A percentile compares a stretch with the other conserved stretches of the same genome.
phyloP scores from a whole-genome alignment of 2,797 vertebrate species.

The Danio kyathit region DNA sequence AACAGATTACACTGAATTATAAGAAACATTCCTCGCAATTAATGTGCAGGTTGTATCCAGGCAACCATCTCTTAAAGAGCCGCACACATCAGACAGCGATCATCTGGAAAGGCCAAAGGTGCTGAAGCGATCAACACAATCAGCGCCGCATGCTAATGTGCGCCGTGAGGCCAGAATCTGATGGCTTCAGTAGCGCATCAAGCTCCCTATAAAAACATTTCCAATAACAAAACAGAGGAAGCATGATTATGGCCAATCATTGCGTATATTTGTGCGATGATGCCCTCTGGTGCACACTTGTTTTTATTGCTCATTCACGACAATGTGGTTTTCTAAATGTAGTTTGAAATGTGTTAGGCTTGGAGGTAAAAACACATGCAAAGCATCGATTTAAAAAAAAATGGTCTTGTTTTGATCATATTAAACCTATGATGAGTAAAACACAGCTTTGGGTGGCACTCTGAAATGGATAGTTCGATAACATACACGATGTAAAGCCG shows the following conservation, averaged over 20 bases:
- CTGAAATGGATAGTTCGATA: background rate
- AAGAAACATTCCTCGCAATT: constrained; percentile 41
- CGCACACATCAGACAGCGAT: constrained; percentile 5
- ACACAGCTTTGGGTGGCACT: background rate
- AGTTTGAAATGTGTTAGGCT: background rate
- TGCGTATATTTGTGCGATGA: constrained; percentile 28
- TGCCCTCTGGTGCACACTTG: constrained; percentile 55
- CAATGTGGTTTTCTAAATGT: background rate
- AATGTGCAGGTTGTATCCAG: constrained; percentile 53
- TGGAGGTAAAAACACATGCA: background rate
- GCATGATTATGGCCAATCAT: background rate
- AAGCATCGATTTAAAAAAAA: background rate
- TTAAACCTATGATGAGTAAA: background rate
- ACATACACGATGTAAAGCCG: background rate
- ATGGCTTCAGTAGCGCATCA: background rate
- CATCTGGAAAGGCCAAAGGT: constrained; percentile 34
- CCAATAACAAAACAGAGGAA: background rate
- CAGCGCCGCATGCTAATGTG: constrained; percentile 4
- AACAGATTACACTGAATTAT: constrained; percentile 49
- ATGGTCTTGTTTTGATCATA: background rate
- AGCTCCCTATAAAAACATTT: constrained; percentile 2
- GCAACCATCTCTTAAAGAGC: constrained; percentile 39
- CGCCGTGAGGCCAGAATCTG: background rate
- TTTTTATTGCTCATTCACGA: constrained; percentile 22
- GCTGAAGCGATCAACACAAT: constrained; percentile 29